Evolutionary conservation across 2,113 vertebrate species (phyloP).

Genomic region (Phainopepla nitens): DNA sequence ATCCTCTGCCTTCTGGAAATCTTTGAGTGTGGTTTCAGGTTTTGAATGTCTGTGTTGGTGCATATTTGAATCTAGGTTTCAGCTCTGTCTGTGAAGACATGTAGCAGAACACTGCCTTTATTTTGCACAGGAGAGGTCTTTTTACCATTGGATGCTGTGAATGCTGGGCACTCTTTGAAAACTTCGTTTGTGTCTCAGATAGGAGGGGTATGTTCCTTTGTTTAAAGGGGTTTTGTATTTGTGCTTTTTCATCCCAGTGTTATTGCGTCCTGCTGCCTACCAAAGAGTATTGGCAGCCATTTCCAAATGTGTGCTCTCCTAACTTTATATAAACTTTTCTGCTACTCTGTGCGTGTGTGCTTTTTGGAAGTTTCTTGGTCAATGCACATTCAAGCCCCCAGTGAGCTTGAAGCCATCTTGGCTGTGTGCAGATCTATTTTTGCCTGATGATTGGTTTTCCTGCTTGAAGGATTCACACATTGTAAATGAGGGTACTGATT

Average conservation of each 20-base stretch:
- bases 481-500: slow-evolving; percentile 6
- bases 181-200: background rate
- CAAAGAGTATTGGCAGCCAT: background rate
- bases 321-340: background rate
- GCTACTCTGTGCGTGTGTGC: background rate
- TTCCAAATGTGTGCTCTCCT: background rate
- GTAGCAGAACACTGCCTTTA: background rate
- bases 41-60: background rate
- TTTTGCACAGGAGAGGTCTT: background rate
- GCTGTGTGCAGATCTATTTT: slow-evolving; percentile 20
- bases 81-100: background rate
- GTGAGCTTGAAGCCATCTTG: background rate
- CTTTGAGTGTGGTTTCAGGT: background rate
- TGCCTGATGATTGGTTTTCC: slow-evolving; percentile 44
- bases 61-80: background rate
- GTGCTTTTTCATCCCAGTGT: background rate
- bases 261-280: background rate
- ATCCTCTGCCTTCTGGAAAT: background rate
- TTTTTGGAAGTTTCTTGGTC: background rate
- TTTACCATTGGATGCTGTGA: background rate
- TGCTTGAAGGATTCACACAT: slow-evolving; percentile 14
- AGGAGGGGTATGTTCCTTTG: background rate
- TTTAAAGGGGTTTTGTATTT: background rate
- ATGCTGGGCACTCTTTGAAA: background rate
- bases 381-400: background rate